Percentiles rank a stretch among this genome's conserved stretches.
Conservation (phyloP, 2,888 invertebrate genomes). For the Himalopsyche kuldschensis region DNA sequence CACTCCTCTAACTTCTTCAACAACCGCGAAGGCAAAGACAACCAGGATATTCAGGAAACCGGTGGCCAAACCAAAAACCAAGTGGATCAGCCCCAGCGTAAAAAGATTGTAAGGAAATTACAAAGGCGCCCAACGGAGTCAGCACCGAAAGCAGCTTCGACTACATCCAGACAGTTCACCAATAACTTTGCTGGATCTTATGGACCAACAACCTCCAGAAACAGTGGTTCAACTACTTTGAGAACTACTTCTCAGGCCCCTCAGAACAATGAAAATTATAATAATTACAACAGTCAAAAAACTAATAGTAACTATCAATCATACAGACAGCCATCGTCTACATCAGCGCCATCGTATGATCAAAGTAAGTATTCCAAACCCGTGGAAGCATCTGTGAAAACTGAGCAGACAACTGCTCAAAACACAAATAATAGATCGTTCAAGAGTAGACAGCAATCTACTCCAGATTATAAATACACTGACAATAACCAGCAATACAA, state of each 20-base stretch:
- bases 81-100: slow-evolving; percentile 49
- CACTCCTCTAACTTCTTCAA: slow-evolving; percentile 79
- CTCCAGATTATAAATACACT: slow-evolving; percentile 38
- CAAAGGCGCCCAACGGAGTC: slow-evolving; percentile 46
- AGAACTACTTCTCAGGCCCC: slow-evolving; percentile 42
- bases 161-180: slow-evolving; percentile 38
- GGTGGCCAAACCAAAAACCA: slow-evolving; percentile 43
- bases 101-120: slow-evolving; percentile 49
- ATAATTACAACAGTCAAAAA: slow-evolving; percentile 41
- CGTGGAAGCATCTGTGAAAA: slow-evolving; percentile 38
- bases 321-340: slow-evolving; percentile 41
- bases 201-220: slow-evolving; percentile 45
- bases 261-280: slow-evolving; percentile 47
- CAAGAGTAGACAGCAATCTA: slow-evolving; percentile 38
- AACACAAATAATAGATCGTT: slow-evolving; percentile 38
- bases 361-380: background rate
- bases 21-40: slow-evolving; percentile 62
- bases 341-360: slow-evolving; percentile 30
- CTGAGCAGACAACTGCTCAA: slow-evolving; percentile 37
- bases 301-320: slow-evolving; percentile 45
- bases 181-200: slow-evolving; percentile 55
- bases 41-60: slow-evolving; percentile 58
- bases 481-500: slow-evolving; percentile 32
- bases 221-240: slow-evolving; percentile 18
- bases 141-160: slow-evolving; percentile 39